Percentiles rank a stretch among this genome's conserved stretches.
Conservation (phyloP, 2,797 vertebrate genomes). For the Enteromius treurensis region DNA sequence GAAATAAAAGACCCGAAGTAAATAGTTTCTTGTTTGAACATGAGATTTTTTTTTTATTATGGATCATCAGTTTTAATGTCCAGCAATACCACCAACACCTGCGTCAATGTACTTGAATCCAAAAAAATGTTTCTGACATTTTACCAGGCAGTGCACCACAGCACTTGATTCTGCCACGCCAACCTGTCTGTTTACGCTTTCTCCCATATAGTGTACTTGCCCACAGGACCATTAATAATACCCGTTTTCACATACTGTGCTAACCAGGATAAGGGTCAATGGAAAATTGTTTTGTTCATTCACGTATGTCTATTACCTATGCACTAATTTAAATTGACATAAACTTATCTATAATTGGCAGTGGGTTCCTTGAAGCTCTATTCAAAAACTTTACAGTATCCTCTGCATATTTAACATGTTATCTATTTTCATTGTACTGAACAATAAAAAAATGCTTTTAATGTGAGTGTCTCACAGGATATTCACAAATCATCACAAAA, state of each 20-base stretch:
- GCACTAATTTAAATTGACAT: slow-evolving; percentile 43
- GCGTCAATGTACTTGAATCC: slow-evolving; percentile 2
- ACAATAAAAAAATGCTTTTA: slow-evolving; percentile 11
- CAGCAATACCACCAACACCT: neutral
- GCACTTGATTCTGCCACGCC: slow-evolving; percentile 46
- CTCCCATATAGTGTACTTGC: slow-evolving; percentile 44
- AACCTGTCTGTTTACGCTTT: slow-evolving; percentile 53
- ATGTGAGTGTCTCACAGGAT: neutral
- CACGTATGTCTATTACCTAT: slow-evolving; percentile 54
- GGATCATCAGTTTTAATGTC: slow-evolving; percentile 44
- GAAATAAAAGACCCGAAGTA: slow-evolving; percentile 55
- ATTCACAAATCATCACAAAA: neutral
- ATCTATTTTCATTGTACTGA: slow-evolving; percentile 27
- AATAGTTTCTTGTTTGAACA: slow-evolving; percentile 50
- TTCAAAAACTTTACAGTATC: slow-evolving; percentile 5
- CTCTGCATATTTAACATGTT: slow-evolving; percentile 7
- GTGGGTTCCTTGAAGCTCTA: slow-evolving; percentile 41
- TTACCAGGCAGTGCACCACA: slow-evolving; percentile 40
- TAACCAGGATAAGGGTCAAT: slow-evolving; percentile 54
- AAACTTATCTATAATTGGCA: slow-evolving; percentile 40
- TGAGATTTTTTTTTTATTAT: slow-evolving; percentile 56
- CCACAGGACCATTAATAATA: slow-evolving; percentile 61
- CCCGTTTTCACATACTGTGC: slow-evolving; percentile 60
- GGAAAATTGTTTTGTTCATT: slow-evolving; percentile 58
- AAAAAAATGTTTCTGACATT: slow-evolving; percentile 1